phyloP scores from a whole-genome alignment of 2,113 vertebrate genomes.

The Chauna torquata region DNA sequence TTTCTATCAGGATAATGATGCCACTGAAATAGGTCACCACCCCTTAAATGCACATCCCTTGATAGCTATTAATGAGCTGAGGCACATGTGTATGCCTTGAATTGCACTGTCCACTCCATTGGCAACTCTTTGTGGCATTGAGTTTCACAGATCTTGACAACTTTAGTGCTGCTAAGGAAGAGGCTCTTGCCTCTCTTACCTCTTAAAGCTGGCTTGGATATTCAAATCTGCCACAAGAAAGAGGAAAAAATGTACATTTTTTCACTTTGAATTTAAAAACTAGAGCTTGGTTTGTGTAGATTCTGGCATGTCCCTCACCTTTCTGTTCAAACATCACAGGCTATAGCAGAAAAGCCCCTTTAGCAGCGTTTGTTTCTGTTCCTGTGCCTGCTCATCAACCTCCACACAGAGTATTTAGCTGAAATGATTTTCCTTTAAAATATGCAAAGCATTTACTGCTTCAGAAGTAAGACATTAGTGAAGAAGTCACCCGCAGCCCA shows the following conservation, averaged over 20 bases:
- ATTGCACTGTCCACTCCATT: neutral
- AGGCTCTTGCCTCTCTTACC: neutral
- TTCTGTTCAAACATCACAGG: neutral
- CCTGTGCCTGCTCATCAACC: neutral
- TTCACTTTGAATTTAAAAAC: neutral
- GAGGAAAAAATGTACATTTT: neutral
- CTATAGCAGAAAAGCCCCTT: neutral
- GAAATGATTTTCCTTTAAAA: neutral
- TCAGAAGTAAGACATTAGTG: neutral
- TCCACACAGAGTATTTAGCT: neutral
- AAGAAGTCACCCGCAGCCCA: neutral
- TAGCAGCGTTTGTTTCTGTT: neutral
- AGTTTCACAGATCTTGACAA: neutral
- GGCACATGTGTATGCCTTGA: neutral
- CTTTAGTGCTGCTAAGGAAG: neutral
- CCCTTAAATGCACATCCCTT: neutral
- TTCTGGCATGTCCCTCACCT: neutral
- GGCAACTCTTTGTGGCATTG: neutral
- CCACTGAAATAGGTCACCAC: neutral
- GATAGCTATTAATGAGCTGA: neutral
- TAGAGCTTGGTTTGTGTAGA: neutral
- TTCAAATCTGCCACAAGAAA: neutral
- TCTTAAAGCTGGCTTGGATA: neutral
- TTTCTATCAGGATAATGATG: neutral
- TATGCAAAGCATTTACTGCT: neutral